Percentiles rank a stretch among this genome's conserved stretches.
Evolutionary conservation across 2,113 vertebrate genomes (phyloP).

Genomic region (Mirounga angustirostris): DNA sequence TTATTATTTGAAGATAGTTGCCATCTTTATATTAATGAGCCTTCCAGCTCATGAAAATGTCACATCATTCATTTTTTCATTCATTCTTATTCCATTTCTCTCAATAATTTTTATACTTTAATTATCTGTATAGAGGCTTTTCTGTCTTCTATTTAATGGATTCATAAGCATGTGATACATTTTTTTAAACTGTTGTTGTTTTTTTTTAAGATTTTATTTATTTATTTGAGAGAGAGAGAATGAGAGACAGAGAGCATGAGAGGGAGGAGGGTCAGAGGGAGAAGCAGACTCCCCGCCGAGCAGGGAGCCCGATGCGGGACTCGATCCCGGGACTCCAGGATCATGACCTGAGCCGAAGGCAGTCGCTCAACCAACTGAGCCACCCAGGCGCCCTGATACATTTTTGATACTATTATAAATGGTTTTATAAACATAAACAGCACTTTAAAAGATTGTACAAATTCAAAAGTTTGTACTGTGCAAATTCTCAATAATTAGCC

Average conservation of each 20-base stretch:
- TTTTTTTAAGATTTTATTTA: no score
- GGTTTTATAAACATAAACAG: background rate
- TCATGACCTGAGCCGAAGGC: no score
- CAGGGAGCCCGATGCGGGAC: no score
- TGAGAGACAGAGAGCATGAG: no score
- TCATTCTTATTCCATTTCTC: background rate
- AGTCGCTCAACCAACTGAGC: no score
- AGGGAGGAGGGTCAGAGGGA: no score
- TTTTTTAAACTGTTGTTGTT: background rate
- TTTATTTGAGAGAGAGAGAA: no score
- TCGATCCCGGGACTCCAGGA: no score
- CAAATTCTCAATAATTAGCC: background rate
- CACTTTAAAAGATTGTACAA: background rate
- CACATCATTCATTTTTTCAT: background rate
- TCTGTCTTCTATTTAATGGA: background rate
- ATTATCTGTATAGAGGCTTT: background rate
- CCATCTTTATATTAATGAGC: background rate
- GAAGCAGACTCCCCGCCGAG: no score
- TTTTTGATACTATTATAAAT: background rate
- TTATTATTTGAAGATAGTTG: background rate
- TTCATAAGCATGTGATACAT: background rate
- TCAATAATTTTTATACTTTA: background rate
- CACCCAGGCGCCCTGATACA: background rate
- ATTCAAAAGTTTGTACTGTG: background rate
- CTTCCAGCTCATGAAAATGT: background rate